Conservation (phyloP, 2,797 vertebrate species). For the Anas capensis region DNA sequence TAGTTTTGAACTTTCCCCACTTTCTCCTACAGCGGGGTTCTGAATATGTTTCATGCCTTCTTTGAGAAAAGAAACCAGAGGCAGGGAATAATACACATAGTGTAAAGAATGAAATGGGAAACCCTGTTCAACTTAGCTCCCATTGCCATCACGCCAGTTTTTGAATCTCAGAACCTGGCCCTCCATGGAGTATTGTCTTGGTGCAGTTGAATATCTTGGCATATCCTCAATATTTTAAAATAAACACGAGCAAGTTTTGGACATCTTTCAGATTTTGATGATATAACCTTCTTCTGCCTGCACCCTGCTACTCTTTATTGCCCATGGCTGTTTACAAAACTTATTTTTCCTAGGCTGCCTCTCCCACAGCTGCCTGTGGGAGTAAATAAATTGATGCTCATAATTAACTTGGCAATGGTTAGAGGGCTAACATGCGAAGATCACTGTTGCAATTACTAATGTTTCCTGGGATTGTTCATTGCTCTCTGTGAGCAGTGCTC, state of each 20-base stretch:
- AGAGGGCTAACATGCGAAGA: background rate
- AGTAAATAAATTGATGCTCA: background rate
- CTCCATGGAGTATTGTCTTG: background rate
- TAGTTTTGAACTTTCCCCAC: background rate
- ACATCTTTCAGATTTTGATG: background rate
- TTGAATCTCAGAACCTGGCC: background rate
- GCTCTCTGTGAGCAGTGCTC: background rate
- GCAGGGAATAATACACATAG: background rate
- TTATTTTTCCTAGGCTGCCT: background rate
- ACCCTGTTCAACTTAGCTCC: background rate
- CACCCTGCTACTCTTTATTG: background rate
- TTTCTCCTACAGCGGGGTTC: background rate
- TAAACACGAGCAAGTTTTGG: background rate
- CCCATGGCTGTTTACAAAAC: background rate
- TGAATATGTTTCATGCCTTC: background rate
- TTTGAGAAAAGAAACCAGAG: background rate
- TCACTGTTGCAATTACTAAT: background rate
- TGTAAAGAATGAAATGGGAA: background rate
- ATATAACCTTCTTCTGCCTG: background rate
- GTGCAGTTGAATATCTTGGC: background rate
- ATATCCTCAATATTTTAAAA: background rate
- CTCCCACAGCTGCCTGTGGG: background rate
- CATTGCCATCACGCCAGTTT: background rate
- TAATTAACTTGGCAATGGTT: background rate
- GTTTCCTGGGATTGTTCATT: background rate